Evolutionary conservation across 2,797 vertebrate genomes (phyloP).

Genomic region (Anabacerthia variegaticeps): DNA sequence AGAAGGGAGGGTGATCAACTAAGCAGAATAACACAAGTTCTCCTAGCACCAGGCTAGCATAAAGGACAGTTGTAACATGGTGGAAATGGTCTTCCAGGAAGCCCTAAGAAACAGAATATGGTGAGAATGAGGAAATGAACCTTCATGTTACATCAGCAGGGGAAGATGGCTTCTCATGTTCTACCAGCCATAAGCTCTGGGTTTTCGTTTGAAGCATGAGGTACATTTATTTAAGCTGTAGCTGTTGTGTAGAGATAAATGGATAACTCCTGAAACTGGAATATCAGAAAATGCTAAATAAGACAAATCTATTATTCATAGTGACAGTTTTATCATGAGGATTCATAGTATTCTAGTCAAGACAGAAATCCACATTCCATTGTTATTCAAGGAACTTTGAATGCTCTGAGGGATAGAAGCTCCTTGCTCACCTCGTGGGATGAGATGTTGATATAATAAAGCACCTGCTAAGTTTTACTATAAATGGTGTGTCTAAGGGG

Average conservation of each 20-base stretch:
- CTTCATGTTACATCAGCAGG: background rate
- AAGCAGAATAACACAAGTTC: conserved; percentile 90
- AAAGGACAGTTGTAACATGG: conserved; percentile 85
- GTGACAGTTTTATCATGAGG: background rate
- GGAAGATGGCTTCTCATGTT: background rate
- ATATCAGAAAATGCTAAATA: background rate
- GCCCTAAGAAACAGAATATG: conserved; percentile 74
- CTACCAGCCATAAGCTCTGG: background rate
- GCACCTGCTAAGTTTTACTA: background rate
- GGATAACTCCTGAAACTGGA: background rate
- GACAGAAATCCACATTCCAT: background rate
- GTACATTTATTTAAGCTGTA: background rate
- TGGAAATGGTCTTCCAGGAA: conserved; percentile 80
- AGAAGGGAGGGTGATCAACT: conserved; percentile 83
- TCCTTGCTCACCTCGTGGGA: background rate
- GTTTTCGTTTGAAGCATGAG: background rate
- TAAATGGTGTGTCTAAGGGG: background rate
- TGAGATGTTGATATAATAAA: background rate
- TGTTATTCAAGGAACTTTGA: background rate
- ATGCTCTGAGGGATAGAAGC: background rate
- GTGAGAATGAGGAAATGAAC: background rate
- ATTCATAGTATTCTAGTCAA: background rate
- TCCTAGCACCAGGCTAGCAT: conserved; percentile 82
- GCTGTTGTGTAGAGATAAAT: background rate
- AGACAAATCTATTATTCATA: background rate